These are phyloP conservation scores for Phaenicophaeus curvirostris DNA, from an alignment of 2,797 vertebrate genomes.

Conservation along the genomic window DNA sequence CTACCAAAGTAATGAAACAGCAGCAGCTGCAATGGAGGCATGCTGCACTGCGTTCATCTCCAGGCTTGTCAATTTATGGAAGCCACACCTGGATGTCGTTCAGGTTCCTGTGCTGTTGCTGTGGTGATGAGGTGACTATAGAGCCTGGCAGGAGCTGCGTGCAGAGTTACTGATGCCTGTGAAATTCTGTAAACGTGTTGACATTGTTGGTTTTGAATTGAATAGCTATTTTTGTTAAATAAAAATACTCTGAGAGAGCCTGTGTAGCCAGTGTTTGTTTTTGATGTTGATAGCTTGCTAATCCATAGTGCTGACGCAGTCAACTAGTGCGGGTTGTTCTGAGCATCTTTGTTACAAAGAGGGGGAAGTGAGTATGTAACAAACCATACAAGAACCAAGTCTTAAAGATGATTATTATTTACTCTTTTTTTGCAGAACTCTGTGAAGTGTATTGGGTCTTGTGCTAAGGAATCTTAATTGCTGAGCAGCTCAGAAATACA, in stretches of 20 bases:
- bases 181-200: slow-evolving; percentile 45
- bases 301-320: neutral
- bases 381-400: neutral
- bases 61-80: neutral
- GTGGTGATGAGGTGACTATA: neutral
- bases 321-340: neutral
- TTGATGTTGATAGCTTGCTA: neutral
- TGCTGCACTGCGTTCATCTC: neutral
- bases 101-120: neutral
- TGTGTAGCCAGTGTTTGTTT: neutral
- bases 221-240: slow-evolving; percentile 77
- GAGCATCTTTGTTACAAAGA: neutral
- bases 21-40: neutral
- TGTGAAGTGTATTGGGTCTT: neutral
- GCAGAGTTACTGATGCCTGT: neutral
- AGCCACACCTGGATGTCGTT: neutral
- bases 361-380: too few species aligned
- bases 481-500: neutral
- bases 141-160: neutral
- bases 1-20: slow-evolving; percentile 55
- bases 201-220: slow-evolving; percentile 51
- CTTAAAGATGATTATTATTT: neutral
- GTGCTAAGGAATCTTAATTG: neutral
- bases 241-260: slow-evolving; percentile 58
- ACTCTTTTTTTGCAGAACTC: too few species aligned